phyloP scores from a whole-genome alignment of 1,140 invertebrate species.

The Mesaphorura yosii region DNA sequence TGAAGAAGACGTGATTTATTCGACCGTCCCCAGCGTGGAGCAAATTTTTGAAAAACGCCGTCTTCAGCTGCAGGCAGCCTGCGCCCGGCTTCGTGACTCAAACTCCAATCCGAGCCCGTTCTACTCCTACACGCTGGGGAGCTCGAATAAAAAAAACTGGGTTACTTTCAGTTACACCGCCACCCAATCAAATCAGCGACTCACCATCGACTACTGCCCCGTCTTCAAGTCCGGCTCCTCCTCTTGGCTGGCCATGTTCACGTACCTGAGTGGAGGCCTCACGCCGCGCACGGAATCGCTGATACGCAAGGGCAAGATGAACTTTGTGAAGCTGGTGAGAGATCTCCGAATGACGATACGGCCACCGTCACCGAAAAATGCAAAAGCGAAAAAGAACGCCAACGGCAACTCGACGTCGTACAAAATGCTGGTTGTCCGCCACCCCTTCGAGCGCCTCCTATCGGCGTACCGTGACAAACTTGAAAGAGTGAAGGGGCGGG shows the following conservation, averaged over 20 bases:
- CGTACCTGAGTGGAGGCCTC: constrained; percentile 9
- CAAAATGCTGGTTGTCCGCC: constrained; percentile 41
- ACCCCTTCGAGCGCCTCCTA: constrained; percentile 43
- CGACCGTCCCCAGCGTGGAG: too few species aligned
- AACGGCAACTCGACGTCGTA: not conserved
- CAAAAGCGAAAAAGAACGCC: not conserved
- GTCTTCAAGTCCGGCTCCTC: constrained; percentile 76
- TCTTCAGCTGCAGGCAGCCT: too few species aligned
- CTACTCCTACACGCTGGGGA: too few species aligned
- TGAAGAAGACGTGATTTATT: too few species aligned
- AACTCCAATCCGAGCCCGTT: too few species aligned
- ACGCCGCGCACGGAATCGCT: constrained; percentile 17
- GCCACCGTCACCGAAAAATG: not conserved
- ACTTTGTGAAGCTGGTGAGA: constrained; percentile 21
- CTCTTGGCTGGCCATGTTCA: constrained; percentile 56
- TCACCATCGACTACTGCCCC: constrained; percentile 59
- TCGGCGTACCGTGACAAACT: constrained; percentile 44
- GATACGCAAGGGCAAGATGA: constrained; percentile 18
- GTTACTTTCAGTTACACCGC: too few species aligned
- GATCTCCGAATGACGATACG: constrained; percentile 18
- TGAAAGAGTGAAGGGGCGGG: constrained; percentile 33
- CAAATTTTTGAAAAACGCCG: too few species aligned
- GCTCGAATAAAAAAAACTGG: too few species aligned
- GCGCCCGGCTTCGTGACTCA: too few species aligned
- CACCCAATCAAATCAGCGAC: too few species aligned